These are phyloP conservation scores for Cisticola juncidis DNA, from an alignment of 2,113 vertebrate genomes.

Conservation along the genomic window DNA sequence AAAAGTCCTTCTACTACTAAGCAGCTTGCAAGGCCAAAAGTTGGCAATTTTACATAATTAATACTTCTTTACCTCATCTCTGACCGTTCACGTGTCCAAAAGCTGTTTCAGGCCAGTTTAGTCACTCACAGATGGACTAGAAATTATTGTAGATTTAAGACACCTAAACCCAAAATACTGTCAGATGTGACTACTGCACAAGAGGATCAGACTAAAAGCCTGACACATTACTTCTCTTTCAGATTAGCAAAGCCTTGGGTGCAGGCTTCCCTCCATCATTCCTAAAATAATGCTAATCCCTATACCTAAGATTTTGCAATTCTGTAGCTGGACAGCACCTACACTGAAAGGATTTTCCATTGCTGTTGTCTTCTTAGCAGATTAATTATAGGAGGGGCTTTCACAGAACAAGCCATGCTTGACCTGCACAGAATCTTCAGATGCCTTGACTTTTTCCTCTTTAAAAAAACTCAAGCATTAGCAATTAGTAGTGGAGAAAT, in stretches of 20 bases:
- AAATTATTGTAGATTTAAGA: conserved; percentile 11
- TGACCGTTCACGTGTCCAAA: not conserved
- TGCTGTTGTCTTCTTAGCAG: conserved; percentile 18
- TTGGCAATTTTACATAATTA: not conserved
- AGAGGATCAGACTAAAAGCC: conserved; percentile 11
- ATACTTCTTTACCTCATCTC: not conserved
- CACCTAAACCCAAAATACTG: conserved; percentile 3
- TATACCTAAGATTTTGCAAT: conserved; percentile 23
- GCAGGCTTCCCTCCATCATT: not conserved
- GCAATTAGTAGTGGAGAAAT: not conserved
- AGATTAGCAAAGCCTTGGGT: conserved; percentile 2
- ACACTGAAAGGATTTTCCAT: conserved; percentile 35
- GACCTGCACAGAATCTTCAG: not conserved
- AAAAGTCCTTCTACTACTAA: not conserved
- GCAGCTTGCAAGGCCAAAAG: not conserved
- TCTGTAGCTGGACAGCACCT: conserved; percentile 27
- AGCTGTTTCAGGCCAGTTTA: not conserved
- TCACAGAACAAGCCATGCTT: not conserved
- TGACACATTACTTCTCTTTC: conserved; percentile 4
- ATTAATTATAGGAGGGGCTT: not conserved
- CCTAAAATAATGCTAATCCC: conserved; percentile 52
- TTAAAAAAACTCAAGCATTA: not conserved
- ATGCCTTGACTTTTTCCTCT: not conserved
- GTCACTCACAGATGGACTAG: not conserved
- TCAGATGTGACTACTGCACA: not conserved